Evolutionary conservation across 2,888 invertebrate species (phyloP), one percentile per base, ranked within the genome.

Genomic region (Pammene aurita): DNA sequence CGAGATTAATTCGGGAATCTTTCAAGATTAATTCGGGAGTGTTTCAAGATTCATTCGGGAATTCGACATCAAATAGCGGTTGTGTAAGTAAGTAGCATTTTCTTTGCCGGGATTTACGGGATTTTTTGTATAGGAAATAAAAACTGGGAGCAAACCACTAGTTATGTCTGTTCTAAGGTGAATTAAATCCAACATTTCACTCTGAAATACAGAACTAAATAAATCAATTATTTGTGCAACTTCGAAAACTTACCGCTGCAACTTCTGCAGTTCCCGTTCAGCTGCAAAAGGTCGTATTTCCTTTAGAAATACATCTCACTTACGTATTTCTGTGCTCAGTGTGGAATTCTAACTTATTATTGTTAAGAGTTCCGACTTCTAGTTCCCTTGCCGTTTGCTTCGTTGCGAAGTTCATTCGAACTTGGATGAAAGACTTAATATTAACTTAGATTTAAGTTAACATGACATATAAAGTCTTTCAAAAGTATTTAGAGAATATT

Each of bases 261-360:
- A 63, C 34, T 52, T 54, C 13, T 35, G n/a, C 16, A 18, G 13
- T 65, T 2, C 26, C 34, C 1, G n/a, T 6, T 11, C 18, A 48
- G 0, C 10, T 38, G 6, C 14, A n/a, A 61, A 50, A 61, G 61
- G 50, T 18, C 35, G 0, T 38, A 61, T 50, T 5, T 38, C 18
- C 13, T 10, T 16, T 16, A 16, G 10, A 50, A 61, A 38, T 48
- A 16, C 18, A 35, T 7, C 7, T 38, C 18, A 38, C n/a, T 0
- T 50, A 38, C 48, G 61, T 38, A 61, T 34, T 50, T 61, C 35
- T 50, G 48, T 48, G 16, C 5, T 1, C 13, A 13, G 50, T 5
- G 14, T n/a, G 14, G 57, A 42, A 63, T 44, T 46, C 67, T 63
- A 63, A 68, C 63, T 63, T 68, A 63, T 68, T 68, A 63, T 68